Conservation (phyloP, 2,113 vertebrate genomes). For the Damaliscus lunatus region DNA sequence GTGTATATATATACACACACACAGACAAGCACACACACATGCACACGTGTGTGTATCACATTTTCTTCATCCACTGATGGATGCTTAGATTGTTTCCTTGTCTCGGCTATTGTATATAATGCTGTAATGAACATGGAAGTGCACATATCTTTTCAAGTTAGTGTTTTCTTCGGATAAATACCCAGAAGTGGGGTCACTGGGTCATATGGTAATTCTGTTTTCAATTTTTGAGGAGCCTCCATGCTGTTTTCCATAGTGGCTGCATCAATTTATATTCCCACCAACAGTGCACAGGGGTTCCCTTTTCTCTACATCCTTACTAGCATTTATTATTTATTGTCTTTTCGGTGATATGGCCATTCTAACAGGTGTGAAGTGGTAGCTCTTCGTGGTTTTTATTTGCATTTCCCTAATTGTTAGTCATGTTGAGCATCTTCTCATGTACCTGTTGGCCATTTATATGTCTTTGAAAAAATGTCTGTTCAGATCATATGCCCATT, state of each 20-base stretch:
- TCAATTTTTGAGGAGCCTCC: background rate
- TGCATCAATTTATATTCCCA: background rate
- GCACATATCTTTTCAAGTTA: background rate
- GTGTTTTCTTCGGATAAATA: background rate
- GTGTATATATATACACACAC: rapidly evolving
- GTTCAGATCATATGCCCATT: background rate
- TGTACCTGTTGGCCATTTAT: background rate
- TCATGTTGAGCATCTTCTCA: background rate
- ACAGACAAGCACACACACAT: background rate
- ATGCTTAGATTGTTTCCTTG: background rate
- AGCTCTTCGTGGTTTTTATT: background rate
- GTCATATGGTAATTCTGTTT: background rate
- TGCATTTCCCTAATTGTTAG: background rate
- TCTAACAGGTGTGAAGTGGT: background rate
- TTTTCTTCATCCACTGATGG: background rate
- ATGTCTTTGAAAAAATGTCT: background rate
- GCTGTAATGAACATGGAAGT: background rate
- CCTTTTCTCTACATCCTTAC: background rate
- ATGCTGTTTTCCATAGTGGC: background rate
- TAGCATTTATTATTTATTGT: background rate
- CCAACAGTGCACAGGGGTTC: background rate
- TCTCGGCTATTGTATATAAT: background rate
- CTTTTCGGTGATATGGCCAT: background rate
- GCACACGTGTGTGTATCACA: background rate
- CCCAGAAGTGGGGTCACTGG: background rate